Evolutionary conservation across 2,797 vertebrate genomes (phyloP), one percentile per base, ranked within the genome.

Genomic region (Microchirus variegatus): DNA sequence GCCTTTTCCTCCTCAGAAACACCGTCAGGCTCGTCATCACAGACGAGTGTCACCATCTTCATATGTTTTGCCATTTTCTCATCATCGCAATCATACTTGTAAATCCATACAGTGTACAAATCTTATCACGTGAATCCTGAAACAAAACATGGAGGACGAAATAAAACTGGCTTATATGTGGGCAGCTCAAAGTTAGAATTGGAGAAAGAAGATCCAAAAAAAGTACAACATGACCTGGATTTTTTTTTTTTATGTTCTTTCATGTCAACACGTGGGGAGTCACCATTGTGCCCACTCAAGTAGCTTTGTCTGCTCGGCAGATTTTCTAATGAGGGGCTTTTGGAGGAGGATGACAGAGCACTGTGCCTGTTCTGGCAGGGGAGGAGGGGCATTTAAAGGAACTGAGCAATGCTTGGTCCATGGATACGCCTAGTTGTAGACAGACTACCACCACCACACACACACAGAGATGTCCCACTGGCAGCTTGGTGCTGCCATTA

Each of bases 321-420:
- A 83, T 85, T 87, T 85, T 89, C 82, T 90, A 92, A 93, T 88
- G 86, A 91, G 85, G 80, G 82, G 82, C 72, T 89, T 87, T 89
- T 82, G 85, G 87, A 90, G 81, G 78, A 78, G 87, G 83, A 87
- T 90, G 88, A 90, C 87, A 89, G 83, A 70, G 68, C 69, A 73
- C 55, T 75, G 65, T 60, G 78, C 70, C 79, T 59, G 67, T 54
- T 69, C 68, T 68, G 41, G 75, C 67, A 4, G 37, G 59, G 75
- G 77, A 80, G 78, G 83, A 73, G 78, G 85, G 69, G 84, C 47
- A 9, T 70, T 88, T 73, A 82, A 81, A 85, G 75, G 56, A 80
- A 88, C 78, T 64, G 71, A 80, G 70, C 67, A 67, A 82, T 42
- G 59, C 71, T 70, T 69, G 47, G 79, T 77, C 70, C 73, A 56